Evolutionary conservation across 2,797 vertebrate genomes (phyloP).

Genomic region (Enteromius trimaculatus): DNA sequence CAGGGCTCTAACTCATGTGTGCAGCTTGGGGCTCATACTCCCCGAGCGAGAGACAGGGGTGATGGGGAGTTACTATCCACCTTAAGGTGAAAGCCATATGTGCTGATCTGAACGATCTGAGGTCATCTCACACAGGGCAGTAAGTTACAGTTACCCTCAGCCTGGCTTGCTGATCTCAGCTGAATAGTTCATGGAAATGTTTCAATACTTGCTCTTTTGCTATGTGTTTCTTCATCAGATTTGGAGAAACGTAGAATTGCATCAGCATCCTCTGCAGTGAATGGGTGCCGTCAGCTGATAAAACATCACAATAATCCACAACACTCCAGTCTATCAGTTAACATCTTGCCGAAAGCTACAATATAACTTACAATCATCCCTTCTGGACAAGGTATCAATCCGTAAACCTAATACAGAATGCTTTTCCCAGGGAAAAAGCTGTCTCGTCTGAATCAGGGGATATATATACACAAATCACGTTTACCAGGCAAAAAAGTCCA

Average conservation of each 20-base stretch:
- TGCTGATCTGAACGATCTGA: constrained; percentile 39
- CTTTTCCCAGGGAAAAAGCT: background rate
- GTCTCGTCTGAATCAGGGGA: background rate
- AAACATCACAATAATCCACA: background rate
- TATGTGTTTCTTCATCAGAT: too few relatives aligned
- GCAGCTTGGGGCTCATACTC: constrained; percentile 46
- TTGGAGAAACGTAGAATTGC: too few relatives aligned
- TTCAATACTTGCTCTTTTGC: too few relatives aligned
- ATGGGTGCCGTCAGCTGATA: too few relatives aligned
- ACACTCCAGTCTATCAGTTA: background rate
- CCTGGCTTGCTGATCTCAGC: too few relatives aligned
- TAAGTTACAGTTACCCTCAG: background rate
- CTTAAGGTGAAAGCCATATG: constrained; percentile 56
- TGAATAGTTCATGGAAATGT: too few relatives aligned
- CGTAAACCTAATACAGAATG: background rate
- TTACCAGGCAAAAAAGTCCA: background rate
- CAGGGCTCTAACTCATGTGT: constrained; percentile 45
- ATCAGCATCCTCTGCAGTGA: too few relatives aligned
- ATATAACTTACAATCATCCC: too few relatives aligned
- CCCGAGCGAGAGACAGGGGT: constrained; percentile 49
- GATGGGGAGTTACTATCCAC: constrained; percentile 45
- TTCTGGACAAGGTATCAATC: background rate
- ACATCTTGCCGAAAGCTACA: background rate
- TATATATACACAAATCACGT: background rate
- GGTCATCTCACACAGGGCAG: constrained; percentile 28